These are phyloP conservation scores for Molossus molossus DNA, from an alignment of 2,797 vertebrate species.

Conservation along the genomic window DNA sequence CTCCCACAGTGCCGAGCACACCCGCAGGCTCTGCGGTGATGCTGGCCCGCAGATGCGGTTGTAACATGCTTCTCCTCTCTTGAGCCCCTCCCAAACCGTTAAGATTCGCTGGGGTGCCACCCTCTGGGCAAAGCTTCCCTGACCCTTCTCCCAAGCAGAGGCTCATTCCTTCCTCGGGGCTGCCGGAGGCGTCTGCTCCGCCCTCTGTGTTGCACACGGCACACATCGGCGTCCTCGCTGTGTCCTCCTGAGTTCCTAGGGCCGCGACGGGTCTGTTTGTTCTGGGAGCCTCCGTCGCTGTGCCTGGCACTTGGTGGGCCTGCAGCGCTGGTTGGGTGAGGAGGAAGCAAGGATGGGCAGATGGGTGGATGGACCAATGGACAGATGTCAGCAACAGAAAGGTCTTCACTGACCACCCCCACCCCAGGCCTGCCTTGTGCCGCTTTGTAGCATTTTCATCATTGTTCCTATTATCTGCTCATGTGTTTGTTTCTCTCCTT, in stretches of 20 bases:
- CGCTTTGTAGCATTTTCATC: neutral
- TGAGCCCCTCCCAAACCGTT: neutral
- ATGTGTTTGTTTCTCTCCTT: neutral
- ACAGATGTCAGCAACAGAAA: neutral
- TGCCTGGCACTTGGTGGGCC: neutral
- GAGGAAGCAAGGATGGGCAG: neutral
- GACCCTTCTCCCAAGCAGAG: neutral
- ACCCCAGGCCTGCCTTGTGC: neutral
- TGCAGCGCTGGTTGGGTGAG: neutral
- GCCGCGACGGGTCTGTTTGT: neutral
- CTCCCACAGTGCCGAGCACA: neutral
- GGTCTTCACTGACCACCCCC: neutral
- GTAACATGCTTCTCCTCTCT: neutral
- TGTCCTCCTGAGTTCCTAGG: neutral
- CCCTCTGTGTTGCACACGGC: accelerated
- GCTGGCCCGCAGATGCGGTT: accelerated
- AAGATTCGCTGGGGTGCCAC: neutral
- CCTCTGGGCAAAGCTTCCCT: neutral
- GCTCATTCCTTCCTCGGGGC: neutral
- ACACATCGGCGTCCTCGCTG: accelerated
- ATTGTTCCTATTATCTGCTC: neutral
- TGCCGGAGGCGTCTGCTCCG: neutral
- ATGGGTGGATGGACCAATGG: neutral
- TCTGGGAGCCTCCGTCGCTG: neutral
- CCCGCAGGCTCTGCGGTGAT: accelerated